A percentile compares a stretch with the other conserved stretches of the same genome.
Conservation (phyloP, 2,888 invertebrate species). For the Ceramica pisi region DNA sequence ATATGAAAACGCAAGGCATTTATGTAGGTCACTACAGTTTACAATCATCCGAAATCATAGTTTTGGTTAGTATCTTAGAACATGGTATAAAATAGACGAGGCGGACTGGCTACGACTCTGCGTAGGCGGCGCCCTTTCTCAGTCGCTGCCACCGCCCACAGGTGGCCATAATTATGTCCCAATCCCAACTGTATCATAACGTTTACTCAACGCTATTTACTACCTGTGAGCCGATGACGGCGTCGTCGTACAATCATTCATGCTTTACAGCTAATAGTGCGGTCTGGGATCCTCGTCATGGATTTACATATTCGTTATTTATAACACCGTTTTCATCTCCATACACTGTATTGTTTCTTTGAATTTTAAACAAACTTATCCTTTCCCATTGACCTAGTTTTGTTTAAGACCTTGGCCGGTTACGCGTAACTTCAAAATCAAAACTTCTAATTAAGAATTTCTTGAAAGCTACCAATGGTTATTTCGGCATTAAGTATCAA, state of each 20-base stretch:
- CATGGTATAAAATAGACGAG: conserved; percentile 52
- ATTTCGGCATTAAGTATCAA: conserved; percentile 4
- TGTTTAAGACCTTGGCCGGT: conserved; percentile 33
- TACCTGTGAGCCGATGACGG: conserved; percentile 60
- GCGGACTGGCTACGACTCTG: conserved; percentile 71
- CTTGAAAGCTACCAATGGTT: neutral
- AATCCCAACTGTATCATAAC: conserved; percentile 63
- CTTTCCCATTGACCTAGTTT: conserved; percentile 44
- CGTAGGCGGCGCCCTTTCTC: conserved; percentile 87
- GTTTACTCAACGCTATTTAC: conserved; percentile 61
- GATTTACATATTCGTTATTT: conserved; percentile 58
- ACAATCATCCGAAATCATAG: neutral
- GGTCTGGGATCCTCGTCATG: conserved; percentile 45
- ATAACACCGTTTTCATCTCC: conserved; percentile 33
- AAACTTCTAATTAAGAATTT: conserved; percentile 2
- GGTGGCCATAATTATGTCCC: conserved; percentile 72
- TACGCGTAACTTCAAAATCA: conserved; percentile 2
- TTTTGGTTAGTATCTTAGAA: conserved; percentile 19
- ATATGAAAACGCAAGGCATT: neutral
- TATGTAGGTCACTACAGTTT: neutral
- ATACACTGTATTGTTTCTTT: conserved; percentile 16
- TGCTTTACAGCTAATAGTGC: conserved; percentile 60
- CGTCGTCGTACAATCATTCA: conserved; percentile 61
- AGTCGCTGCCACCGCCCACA: conserved; percentile 79
- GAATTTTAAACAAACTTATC: conserved; percentile 36